Evolutionary conservation across 2,113 vertebrate species (phyloP).

Genomic region (Trematomus loennbergii): DNA sequence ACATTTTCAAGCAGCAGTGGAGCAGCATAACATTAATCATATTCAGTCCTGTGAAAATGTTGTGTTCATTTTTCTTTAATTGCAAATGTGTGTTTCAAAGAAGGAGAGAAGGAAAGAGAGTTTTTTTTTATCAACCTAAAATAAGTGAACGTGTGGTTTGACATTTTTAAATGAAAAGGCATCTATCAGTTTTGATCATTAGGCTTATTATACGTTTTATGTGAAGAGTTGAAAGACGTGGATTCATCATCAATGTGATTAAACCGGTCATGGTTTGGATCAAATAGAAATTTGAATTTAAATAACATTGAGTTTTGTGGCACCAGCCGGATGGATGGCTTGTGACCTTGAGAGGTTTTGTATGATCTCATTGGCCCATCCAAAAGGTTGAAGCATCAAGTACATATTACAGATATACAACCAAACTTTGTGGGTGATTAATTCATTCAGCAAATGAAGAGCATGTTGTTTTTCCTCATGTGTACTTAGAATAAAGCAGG

Average conservation of each 20-base stretch:
- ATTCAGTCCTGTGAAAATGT: background rate
- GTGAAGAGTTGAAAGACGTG: background rate
- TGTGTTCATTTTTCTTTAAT: background rate
- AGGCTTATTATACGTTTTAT: background rate
- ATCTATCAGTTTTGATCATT: background rate
- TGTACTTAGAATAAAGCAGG: background rate
- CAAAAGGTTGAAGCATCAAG: background rate
- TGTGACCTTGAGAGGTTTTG: background rate
- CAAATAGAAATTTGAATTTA: conserved; percentile 2
- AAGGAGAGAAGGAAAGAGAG: background rate
- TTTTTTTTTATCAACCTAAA: background rate
- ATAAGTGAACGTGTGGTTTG: no score
- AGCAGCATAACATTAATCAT: background rate
- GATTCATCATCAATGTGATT: background rate
- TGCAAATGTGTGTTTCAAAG: background rate
- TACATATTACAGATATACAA: background rate
- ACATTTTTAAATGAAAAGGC: background rate
- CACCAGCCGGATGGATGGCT: background rate
- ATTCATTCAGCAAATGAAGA: background rate
- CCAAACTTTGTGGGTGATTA: background rate
- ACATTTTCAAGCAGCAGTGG: background rate
- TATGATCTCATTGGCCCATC: background rate
- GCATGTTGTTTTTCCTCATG: background rate
- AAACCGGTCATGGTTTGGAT: background rate
- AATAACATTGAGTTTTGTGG: background rate